Conservation (phyloP, 1,140 invertebrate genomes). For the Stenopsyche tienmushanensis region DNA sequence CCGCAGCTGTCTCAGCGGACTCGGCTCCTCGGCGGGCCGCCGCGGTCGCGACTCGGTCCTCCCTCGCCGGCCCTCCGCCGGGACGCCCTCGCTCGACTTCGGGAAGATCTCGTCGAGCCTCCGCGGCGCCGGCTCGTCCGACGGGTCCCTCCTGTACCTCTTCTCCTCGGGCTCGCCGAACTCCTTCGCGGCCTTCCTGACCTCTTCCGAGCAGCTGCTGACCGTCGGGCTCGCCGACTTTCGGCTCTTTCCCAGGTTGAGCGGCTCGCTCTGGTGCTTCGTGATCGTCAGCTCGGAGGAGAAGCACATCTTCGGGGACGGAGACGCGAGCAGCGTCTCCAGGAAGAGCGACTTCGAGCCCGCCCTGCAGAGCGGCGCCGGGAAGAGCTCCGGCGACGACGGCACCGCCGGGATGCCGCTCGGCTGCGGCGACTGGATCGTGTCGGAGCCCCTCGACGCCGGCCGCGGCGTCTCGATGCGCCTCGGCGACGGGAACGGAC, state of each 20-base stretch:
- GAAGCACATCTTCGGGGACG: constrained; percentile 56
- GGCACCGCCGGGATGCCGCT: constrained; percentile 64
- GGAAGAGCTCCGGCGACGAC: constrained; percentile 61
- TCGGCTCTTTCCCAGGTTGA: constrained; percentile 64
- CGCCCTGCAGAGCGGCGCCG: constrained; percentile 50
- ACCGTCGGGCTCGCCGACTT: constrained; percentile 63
- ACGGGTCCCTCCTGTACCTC: constrained; percentile 55
- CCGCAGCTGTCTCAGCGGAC: constrained; percentile 71
- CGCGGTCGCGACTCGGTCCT: constrained; percentile 36
- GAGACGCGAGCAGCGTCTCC: constrained; percentile 57
- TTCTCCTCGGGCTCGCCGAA: constrained; percentile 62
- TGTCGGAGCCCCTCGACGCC: constrained; percentile 61
- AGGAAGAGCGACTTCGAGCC: constrained; percentile 58
- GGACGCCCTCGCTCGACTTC: constrained; percentile 47
- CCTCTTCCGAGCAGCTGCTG: constrained; percentile 61
- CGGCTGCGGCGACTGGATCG: constrained; percentile 65
- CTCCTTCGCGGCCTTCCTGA: constrained; percentile 52
- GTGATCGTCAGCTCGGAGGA: constrained; percentile 58
- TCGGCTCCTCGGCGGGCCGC: constrained; percentile 56
- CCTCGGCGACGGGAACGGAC: constrained; percentile 50
- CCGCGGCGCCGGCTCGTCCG: constrained; percentile 47
- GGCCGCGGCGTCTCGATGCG: constrained; percentile 54
- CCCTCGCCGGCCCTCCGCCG: constrained; percentile 45
- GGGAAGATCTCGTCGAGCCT: constrained; percentile 50
- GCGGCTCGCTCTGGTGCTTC: constrained; percentile 64